phyloP scores from a whole-genome alignment of 2,888 invertebrate species.

The Clivina fossor region DNA sequence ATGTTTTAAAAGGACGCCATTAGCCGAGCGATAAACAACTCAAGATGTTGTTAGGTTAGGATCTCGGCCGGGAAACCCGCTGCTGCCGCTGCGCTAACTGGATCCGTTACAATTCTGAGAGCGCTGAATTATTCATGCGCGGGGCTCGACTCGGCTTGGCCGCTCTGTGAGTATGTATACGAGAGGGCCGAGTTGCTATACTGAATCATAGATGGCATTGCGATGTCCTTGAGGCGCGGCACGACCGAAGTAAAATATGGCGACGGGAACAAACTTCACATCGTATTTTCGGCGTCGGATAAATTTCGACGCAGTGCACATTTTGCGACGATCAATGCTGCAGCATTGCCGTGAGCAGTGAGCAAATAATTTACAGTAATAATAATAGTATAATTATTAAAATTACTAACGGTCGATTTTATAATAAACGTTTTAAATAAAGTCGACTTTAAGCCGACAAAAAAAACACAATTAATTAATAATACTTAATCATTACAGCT shows the following conservation, averaged over 20 bases:
- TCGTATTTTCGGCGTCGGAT: slow-evolving; percentile 12
- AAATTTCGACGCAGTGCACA: neutral
- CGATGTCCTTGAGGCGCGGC: slow-evolving; percentile 11
- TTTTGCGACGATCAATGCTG: slow-evolving; percentile 11
- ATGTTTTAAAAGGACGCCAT: slow-evolving; percentile 17
- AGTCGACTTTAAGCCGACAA: too few species aligned
- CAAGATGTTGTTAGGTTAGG: slow-evolving; percentile 10
- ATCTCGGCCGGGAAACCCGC: neutral
- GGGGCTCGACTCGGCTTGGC: neutral
- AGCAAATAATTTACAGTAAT: too few species aligned
- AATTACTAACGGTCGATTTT: too few species aligned
- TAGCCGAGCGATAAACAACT: slow-evolving; percentile 9
- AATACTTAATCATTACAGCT: too few species aligned
- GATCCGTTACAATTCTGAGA: slow-evolving; percentile 12
- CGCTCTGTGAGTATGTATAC: neutral
- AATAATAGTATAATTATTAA: too few species aligned
- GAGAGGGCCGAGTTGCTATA: too few species aligned
- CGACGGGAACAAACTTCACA: slow-evolving; percentile 5
- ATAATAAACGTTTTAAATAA: too few species aligned
- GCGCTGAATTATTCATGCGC: slow-evolving; percentile 13
- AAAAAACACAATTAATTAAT: too few species aligned
- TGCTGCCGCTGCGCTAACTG: slow-evolving; percentile 6
- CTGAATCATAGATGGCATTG: slow-evolving; percentile 27
- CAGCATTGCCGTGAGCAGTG: too few species aligned
- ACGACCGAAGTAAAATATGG: slow-evolving; percentile 20